Evolutionary conservation across 2,888 invertebrate species (phyloP).

Genomic region (Sesia bembeciformis): DNA sequence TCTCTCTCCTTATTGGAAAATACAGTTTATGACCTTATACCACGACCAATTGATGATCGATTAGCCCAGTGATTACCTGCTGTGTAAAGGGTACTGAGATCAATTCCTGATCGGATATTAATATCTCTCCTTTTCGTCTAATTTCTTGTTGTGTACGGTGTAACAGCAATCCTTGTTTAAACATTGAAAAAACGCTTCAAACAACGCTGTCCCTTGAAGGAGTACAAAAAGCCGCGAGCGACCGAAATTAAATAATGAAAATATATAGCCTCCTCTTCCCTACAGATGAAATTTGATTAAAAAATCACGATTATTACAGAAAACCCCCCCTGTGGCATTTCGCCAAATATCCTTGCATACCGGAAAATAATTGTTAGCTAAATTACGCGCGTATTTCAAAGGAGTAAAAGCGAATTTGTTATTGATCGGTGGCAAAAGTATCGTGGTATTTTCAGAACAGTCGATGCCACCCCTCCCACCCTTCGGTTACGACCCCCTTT

Average conservation of each 20-base stretch:
- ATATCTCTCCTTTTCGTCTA: too few species aligned
- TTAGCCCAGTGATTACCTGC: too few species aligned
- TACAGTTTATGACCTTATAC: too few species aligned
- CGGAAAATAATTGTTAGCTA: background rate
- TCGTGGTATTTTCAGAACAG: constrained; percentile 47
- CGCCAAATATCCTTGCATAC: constrained; percentile 10
- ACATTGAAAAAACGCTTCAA: constrained; percentile 61
- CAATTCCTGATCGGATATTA: too few species aligned
- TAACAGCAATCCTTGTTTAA: constrained; percentile 27
- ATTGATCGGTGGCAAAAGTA: constrained; percentile 18
- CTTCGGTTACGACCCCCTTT: constrained; percentile 55
- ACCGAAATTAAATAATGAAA: constrained; percentile 74
- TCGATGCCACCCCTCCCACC: constrained; percentile 52
- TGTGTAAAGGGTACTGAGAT: too few species aligned
- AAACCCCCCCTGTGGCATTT: constrained; percentile 53
- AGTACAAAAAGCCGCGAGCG: constrained; percentile 56
- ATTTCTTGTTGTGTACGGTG: constrained; percentile 18
- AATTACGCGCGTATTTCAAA: background rate
- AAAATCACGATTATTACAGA: constrained; percentile 75
- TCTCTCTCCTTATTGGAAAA: too few species aligned
- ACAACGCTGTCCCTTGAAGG: constrained; percentile 62
- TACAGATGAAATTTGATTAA: constrained; percentile 76
- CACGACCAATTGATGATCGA: too few species aligned
- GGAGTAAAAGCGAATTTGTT: background rate
- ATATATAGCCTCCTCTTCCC: constrained; percentile 71